A percentile compares a stretch with the other conserved stretches of the same genome.
phyloP scores from a whole-genome alignment of 1,140 invertebrate species.

The Magallana gigas region DNA sequence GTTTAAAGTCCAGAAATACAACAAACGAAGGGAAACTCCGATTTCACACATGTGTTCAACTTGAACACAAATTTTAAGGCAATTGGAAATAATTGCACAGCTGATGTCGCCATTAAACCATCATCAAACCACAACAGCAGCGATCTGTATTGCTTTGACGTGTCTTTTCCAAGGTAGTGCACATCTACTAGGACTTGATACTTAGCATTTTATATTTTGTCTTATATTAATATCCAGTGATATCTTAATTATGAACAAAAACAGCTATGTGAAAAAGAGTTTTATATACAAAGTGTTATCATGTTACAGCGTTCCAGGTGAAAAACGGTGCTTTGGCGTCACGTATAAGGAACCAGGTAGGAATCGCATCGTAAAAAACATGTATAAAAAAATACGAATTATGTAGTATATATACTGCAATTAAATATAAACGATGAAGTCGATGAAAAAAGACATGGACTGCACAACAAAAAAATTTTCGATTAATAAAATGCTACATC shows the following conservation, averaged over 20 bases:
- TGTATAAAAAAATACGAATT: too few relatives aligned
- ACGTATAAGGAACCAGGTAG: neutral
- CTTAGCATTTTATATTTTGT: neutral
- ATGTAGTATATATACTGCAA: too few relatives aligned
- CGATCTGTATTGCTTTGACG: conserved; percentile 22
- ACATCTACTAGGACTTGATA: neutral
- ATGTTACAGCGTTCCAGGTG: neutral
- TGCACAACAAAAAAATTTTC: too few relatives aligned
- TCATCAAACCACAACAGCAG: conserved; percentile 7
- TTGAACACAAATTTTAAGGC: conserved; percentile 8
- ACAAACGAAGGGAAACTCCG: neutral
- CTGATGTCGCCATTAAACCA: conserved; percentile 28
- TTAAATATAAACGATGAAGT: too few relatives aligned
- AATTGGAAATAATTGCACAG: conserved; percentile 17
- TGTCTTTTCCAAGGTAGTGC: conserved; percentile 18
- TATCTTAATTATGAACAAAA: too few relatives aligned
- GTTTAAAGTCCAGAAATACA: neutral
- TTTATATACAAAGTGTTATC: neutral
- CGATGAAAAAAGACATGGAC: too few relatives aligned
- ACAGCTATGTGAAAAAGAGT: too few relatives aligned
- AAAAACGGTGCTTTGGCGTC: neutral
- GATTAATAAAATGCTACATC: too few relatives aligned
- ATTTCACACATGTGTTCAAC: conserved; percentile 11
- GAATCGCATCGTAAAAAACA: neutral
- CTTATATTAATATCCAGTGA: too few relatives aligned